Base-by-base conservation (phyloP, 2,113 vertebrate genomes). In the Ciconia boyciana region DNA sequence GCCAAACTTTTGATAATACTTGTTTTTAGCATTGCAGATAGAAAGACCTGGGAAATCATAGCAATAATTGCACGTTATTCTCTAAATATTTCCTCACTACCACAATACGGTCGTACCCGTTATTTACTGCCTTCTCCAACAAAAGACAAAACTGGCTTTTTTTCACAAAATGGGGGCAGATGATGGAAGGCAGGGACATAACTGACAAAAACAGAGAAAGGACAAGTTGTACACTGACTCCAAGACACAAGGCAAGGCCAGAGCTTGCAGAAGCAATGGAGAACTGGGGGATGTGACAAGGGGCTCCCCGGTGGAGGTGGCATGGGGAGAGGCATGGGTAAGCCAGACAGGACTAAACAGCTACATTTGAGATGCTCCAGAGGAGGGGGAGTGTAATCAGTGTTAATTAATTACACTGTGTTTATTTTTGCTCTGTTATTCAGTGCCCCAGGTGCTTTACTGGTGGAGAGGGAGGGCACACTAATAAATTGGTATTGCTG, bases 401-500 rank as follows among this genome's bases (percentile, higher is more conserved):
- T 86, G 88, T 90, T 94, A 96, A 96, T 94, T 96, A 96, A 95
- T 96, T 95, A 94, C 18, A 2, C 39, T 39, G 55, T 93, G 85
- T 96, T 97, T 94, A 91, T 96, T 97, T 97, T 97, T 81, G 93
- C 90, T 92, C 86, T 69, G 74, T 85, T 97, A 90, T 88, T 92
- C 75, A 68, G 62, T 76, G 94, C 96, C 96, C 79, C 94, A 96
- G 93, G 96, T 96, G 95, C 52, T 97, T 97, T 96, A 88, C 46
- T 88, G 79, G 94, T 96, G 84, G 61, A 94, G 65, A 94, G 96
- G 90, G 95, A 96, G 79, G 83, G 74, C 83, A 49, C 52, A 48
- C 87, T 96, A 97, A 94, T 95, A 95, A 97, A 96, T 97, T 94
- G 95, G 55, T 96, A 97, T 89, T 81, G 79, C 90, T 95, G 79